These are phyloP conservation scores for Andrena trimmerana DNA, from an alignment of 2,888 invertebrate genomes.

Conservation along the genomic window DNA sequence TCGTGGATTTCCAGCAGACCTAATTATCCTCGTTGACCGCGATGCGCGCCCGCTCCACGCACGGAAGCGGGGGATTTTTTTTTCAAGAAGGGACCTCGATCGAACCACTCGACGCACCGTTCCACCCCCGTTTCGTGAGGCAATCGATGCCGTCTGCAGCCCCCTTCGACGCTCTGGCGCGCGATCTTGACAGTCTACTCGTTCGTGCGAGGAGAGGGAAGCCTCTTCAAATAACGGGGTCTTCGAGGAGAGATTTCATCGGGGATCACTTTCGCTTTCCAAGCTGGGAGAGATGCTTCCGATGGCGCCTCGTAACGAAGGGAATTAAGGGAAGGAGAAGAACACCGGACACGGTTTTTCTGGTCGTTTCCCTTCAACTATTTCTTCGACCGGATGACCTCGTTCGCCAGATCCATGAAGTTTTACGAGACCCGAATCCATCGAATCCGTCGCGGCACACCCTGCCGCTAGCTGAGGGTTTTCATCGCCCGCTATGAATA, in stretches of 20 bases:
- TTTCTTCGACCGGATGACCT: constrained; percentile 19
- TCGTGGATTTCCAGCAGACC: constrained; percentile 26
- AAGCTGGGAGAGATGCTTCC: neutral
- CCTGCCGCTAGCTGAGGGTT: constrained; percentile 2
- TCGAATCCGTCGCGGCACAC: constrained; percentile 27
- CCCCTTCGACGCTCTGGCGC: neutral
- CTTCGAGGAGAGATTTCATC: neutral
- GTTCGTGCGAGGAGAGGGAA: neutral
- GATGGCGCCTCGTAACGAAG: constrained; percentile 2
- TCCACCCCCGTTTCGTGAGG: neutral
- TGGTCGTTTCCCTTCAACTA: constrained; percentile 6
- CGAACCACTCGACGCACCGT: constrained; percentile 14
- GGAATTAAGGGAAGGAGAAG: constrained; percentile 5
- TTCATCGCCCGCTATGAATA: neutral
- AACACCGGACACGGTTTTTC: neutral
- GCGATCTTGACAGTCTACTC: constrained; percentile 5
- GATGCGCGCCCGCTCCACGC: constrained; percentile 20
- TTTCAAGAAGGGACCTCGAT: constrained; percentile 12
- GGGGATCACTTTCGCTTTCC: constrained; percentile 22
- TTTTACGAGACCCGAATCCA: constrained; percentile 40
- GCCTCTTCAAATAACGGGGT: neutral
- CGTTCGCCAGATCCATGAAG: constrained; percentile 27
- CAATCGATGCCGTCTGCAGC: constrained; percentile 12
- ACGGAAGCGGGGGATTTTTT: constrained; percentile 3
- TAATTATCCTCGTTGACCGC: constrained; percentile 56